phyloP scores from a whole-genome alignment of 1,140 invertebrate species.

The Tetramorium alpestre region DNA sequence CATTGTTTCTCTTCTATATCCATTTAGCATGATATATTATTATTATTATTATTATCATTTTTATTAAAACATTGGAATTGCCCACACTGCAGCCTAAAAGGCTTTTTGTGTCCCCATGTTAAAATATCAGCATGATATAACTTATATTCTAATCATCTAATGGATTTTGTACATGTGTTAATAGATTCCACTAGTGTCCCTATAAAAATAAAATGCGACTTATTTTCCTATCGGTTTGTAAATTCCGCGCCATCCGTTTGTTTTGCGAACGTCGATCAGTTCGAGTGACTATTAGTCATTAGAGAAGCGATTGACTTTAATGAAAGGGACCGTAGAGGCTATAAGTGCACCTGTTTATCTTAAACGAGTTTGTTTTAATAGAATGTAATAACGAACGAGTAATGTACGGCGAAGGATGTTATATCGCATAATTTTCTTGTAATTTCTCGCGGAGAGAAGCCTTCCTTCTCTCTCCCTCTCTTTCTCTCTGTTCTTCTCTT shows the following conservation, averaged over 20 bases:
- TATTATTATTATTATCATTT: too few species aligned
- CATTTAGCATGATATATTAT: background rate
- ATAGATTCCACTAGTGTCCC: slow-evolving; percentile 61
- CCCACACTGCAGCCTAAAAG: too few species aligned
- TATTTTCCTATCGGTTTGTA: slow-evolving; percentile 38
- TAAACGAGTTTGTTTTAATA: slow-evolving; percentile 25
- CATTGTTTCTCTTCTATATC: background rate
- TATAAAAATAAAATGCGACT: background rate
- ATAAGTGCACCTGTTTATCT: slow-evolving; percentile 30
- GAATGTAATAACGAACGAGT: slow-evolving; percentile 2
- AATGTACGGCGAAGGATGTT: slow-evolving; percentile 11
- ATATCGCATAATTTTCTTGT: slow-evolving; percentile 40
- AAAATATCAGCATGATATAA: background rate
- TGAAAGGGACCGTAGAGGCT: slow-evolving; percentile 1
- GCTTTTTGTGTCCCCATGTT: too few species aligned
- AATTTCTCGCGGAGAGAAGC: slow-evolving; percentile 24
- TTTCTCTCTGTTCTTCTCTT: background rate
- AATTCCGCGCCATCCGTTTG: slow-evolving; percentile 16
- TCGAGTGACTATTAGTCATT: background rate
- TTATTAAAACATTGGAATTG: too few species aligned
- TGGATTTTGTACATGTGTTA: slow-evolving; percentile 79
- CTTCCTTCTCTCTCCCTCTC: background rate
- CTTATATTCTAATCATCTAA: slow-evolving; percentile 20
- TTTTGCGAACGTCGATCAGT: background rate
- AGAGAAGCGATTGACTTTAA: background rate